Conservation (phyloP, 2,113 vertebrate species). For the Taurulus bubalis region DNA sequence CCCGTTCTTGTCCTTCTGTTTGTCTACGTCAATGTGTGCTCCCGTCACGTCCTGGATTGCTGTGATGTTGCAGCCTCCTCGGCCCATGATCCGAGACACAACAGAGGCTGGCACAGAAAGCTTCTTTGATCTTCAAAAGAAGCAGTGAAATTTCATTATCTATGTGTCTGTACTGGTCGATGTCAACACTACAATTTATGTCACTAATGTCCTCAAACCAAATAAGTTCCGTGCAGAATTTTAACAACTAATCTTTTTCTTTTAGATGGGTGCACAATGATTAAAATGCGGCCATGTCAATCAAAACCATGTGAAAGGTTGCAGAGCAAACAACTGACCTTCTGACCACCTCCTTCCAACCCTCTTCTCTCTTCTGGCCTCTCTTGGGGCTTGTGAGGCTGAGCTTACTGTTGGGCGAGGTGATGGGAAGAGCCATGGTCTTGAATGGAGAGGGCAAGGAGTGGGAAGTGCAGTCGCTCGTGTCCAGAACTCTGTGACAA, state of each 20-base stretch:
- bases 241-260: background rate
- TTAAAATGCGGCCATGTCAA: background rate
- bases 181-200: background rate
- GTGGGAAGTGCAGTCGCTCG: conserved; percentile 86
- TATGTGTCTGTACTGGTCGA: background rate
- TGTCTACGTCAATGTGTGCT: conserved; percentile 98
- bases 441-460: conserved; percentile 90
- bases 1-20: conserved; percentile 99
- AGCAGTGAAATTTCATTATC: background rate
- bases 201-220: background rate
- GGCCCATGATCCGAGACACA: conserved; percentile 98
- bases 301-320: background rate
- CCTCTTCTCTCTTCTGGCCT: conserved; percentile 98
- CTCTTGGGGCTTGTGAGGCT: conserved; percentile 97
- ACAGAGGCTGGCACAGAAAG: conserved; percentile 98
- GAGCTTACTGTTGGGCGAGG: conserved; percentile 93
- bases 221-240: background rate
- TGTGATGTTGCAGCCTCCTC: conserved; percentile 98
- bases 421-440: conserved; percentile 91
- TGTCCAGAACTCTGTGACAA: conserved; percentile 87
- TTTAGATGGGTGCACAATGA: background rate
- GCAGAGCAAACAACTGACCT: conserved; percentile 80
- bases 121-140: conserved; percentile 93
- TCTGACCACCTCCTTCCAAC: conserved; percentile 99
- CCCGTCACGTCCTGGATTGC: conserved; percentile 99